Conservation (phyloP, 2,113 vertebrate genomes). For the Alosa alosa region DNA sequence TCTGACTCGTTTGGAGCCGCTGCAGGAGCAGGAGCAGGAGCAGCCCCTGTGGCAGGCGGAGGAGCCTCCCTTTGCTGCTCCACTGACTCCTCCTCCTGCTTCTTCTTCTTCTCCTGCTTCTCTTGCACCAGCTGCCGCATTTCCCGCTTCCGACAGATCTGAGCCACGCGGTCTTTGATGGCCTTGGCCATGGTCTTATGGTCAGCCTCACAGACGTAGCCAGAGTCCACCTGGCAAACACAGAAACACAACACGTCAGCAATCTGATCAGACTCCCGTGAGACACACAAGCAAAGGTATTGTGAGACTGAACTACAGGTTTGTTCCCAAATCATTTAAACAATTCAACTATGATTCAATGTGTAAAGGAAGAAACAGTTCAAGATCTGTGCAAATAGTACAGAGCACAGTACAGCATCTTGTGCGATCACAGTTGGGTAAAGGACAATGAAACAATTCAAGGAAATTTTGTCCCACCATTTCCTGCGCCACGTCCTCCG, state of each 20-base stretch:
- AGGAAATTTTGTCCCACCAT: constrained; percentile 76
- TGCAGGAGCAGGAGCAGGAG: constrained; percentile 55
- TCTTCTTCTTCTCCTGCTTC: constrained; percentile 85
- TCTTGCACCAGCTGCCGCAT: constrained; percentile 92
- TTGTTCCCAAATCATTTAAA: background rate
- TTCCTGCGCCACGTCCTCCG: constrained; percentile 96
- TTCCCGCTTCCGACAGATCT: constrained; percentile 91
- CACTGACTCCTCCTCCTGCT: constrained; percentile 75
- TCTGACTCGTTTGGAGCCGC: constrained; percentile 82
- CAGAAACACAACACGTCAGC: background rate
- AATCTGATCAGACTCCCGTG: background rate
- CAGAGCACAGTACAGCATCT: background rate
- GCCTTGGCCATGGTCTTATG: constrained; percentile 98
- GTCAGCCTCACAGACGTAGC: constrained; percentile 94
- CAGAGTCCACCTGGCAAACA: constrained; percentile 86
- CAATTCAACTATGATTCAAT: background rate
- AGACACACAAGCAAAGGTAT: background rate
- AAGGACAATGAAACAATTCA: background rate
- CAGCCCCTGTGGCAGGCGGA: background rate
- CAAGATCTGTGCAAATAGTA: background rate
- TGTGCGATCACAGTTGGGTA: background rate
- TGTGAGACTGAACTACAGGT: background rate
- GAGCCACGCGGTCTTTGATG: constrained; percentile 93
- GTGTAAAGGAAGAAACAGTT: background rate
- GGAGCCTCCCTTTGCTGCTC: constrained; percentile 33